Percentiles rank a stretch among this genome's conserved stretches.
phyloP scores from a whole-genome alignment of 1,140 invertebrate species.

The Notospermus geniculatus region DNA sequence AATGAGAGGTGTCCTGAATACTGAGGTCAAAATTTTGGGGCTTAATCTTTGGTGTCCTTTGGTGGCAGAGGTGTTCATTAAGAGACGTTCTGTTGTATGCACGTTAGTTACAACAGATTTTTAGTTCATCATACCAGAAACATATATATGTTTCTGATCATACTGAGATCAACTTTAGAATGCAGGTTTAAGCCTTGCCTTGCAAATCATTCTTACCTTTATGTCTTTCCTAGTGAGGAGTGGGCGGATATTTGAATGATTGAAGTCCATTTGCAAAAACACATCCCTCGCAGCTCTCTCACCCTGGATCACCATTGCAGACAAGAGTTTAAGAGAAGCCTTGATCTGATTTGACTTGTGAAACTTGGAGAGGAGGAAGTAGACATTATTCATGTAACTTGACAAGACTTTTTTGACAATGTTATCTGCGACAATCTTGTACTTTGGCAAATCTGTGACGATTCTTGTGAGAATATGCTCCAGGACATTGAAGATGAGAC shows the following conservation, averaged over 20 bases:
- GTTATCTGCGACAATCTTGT: slow-evolving; percentile 17
- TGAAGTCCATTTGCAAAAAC: slow-evolving; percentile 27
- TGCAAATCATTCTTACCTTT: slow-evolving; percentile 18
- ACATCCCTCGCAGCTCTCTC: slow-evolving; percentile 25
- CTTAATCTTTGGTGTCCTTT: too few relatives aligned
- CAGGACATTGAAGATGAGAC: slow-evolving; percentile 22
- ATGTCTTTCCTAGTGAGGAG: slow-evolving; percentile 23
- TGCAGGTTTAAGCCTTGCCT: too few relatives aligned
- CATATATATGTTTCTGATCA: too few relatives aligned
- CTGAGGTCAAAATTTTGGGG: too few relatives aligned
- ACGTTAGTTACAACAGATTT: too few relatives aligned
- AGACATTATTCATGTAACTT: slow-evolving; percentile 15
- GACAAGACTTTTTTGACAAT: slow-evolving; percentile 24
- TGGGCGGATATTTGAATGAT: slow-evolving; percentile 18
- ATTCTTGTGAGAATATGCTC: slow-evolving; percentile 28
- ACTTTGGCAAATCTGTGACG: slow-evolving; percentile 21
- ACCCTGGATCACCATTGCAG: slow-evolving; percentile 25
- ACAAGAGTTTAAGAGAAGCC: slow-evolving; percentile 23
- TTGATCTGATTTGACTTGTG: slow-evolving; percentile 29
- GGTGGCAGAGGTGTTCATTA: too few relatives aligned
- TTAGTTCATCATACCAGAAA: too few relatives aligned
- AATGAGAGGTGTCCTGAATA: too few relatives aligned
- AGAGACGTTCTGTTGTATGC: too few relatives aligned
- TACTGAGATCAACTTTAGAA: too few relatives aligned
- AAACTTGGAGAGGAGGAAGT: slow-evolving; percentile 12